A percentile compares a stretch with the other conserved stretches of the same genome.
Conservation (phyloP, 2,888 invertebrate genomes). For the Lutraria lutraria region DNA sequence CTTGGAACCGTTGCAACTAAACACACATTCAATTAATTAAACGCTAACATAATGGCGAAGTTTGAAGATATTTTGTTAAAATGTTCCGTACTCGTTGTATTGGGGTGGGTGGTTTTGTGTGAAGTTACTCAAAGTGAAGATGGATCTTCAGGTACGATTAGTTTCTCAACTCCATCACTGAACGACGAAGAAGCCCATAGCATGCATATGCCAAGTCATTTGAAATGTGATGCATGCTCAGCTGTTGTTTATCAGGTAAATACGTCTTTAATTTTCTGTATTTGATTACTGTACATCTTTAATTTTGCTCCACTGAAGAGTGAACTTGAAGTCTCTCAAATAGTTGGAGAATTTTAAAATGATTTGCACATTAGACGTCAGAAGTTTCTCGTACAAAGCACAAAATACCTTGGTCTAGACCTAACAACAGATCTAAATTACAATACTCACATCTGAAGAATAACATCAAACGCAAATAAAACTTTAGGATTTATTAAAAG, state of each 20-base stretch:
- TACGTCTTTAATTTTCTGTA: neutral
- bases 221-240: constrained; percentile 86
- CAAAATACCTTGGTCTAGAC: too few relatives aligned
- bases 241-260: constrained; percentile 84
- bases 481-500: too few relatives aligned
- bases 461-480: too few relatives aligned
- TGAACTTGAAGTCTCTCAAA: too few relatives aligned
- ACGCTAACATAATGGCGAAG: neutral
- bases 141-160: constrained; percentile 74
- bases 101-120: constrained; percentile 28
- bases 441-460: too few relatives aligned
- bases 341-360: too few relatives aligned
- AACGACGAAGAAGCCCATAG: constrained; percentile 85
- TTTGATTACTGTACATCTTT: too few relatives aligned
- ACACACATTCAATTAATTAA: neutral
- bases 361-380: too few relatives aligned
- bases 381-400: too few relatives aligned
- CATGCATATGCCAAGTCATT: constrained; percentile 82
- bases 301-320: too few relatives aligned
- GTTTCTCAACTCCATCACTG: constrained; percentile 80
- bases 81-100: constrained; percentile 11
- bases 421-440: too few relatives aligned
- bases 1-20: neutral
- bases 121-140: constrained; percentile 63
- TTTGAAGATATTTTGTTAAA: neutral